phyloP scores from a whole-genome alignment of 2,113 vertebrate species.

The Istiophorus platypterus region DNA sequence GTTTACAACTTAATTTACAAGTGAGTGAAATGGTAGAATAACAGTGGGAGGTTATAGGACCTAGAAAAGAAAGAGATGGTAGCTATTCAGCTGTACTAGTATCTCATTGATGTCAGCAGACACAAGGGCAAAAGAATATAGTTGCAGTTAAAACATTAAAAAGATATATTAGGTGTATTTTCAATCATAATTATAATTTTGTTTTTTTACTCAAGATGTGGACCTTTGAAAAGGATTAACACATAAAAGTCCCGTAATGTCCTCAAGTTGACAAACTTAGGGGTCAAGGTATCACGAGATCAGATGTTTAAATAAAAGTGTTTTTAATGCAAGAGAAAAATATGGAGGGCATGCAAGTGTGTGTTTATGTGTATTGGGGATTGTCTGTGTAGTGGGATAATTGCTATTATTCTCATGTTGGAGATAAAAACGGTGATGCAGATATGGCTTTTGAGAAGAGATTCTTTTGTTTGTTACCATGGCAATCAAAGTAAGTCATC shows the following conservation, averaged over 20 bases:
- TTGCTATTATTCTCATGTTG: not conserved
- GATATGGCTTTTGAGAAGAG: constrained; percentile 26
- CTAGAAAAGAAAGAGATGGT: too few relatives aligned
- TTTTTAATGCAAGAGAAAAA: too few relatives aligned
- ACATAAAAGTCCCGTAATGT: too few relatives aligned
- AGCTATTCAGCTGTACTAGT: too few relatives aligned
- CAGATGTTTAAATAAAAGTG: too few relatives aligned
- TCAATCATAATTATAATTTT: too few relatives aligned
- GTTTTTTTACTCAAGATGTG: too few relatives aligned
- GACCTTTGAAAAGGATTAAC: too few relatives aligned
- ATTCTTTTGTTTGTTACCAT: constrained; percentile 52
- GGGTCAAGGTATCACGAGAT: too few relatives aligned
- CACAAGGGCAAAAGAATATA: not conserved
- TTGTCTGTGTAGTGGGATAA: not conserved
- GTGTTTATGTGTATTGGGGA: not conserved
- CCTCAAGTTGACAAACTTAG: too few relatives aligned
- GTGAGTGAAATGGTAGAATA: too few relatives aligned
- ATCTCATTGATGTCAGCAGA: not conserved
- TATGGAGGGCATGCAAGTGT: not conserved
- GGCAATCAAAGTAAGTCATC: constrained; percentile 41
- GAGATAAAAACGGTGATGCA: constrained; percentile 35
- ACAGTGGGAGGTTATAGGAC: not conserved
- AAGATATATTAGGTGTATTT: not conserved
- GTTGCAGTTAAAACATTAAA: not conserved
- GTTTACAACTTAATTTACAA: too few relatives aligned